Base-by-base conservation (phyloP, 1,140 invertebrate species). In the Drosophila sulfurigaster region DNA sequence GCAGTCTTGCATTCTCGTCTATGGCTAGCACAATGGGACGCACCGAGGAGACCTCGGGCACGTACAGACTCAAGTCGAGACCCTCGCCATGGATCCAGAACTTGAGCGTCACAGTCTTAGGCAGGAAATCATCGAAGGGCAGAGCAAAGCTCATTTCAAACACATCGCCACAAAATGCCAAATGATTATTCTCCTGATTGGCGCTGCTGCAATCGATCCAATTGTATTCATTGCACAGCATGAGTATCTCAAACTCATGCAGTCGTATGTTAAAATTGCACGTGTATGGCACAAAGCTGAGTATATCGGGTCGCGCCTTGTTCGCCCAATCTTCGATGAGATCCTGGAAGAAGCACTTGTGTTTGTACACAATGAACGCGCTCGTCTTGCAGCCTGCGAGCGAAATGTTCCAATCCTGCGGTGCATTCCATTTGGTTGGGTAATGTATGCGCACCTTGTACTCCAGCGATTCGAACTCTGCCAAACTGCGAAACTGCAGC, bases 171-270 rank as follows among this genome's bases (percentile, higher is more conserved):
- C 97, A 98, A 81, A 99, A 96, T 0, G 97, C 98, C 64, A 99
- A 94, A 90, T 98, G 97, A 87, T 96, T 96, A 93, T 99, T 99
- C 94, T 99, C 98, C 93, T 98, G 97, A 90, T 97, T 97, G 49
- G 97, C 97, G 45, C 97, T 98, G 51, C 98, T 98, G 81, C 98
- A 99, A 93, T 99, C 99, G 78, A 99, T 97, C 99, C 98, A 99
- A 93, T 99, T 99, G 92, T 98, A 98, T 91, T 99, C 98, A 94
- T 99, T 99, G 70, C 97, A 96, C 6, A 99, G 93, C 48, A 98
- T 98, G 0, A 99, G 95, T 2, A 99, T 93, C 93, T 99, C 98
- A 94, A 99, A 99, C 91, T 99, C 97, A 93, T 99, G 98, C 5
- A 99, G 93, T 0, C 97, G 94, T 45, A 99, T 93, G 76, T 95